Evolutionary conservation across 2,797 vertebrate genomes (phyloP).

Genomic region (Phrynocephalus forsythii): DNA sequence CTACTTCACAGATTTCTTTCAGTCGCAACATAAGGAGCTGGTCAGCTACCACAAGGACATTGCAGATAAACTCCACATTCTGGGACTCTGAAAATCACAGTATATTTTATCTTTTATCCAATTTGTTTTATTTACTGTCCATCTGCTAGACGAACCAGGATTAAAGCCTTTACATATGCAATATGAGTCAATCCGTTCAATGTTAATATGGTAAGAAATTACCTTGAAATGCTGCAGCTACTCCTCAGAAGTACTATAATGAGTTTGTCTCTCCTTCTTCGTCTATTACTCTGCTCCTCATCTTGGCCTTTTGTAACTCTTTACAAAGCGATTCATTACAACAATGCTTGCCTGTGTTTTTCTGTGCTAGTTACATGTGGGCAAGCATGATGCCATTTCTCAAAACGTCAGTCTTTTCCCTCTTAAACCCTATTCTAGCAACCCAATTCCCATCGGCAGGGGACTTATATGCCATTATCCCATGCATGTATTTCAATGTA

Average conservation of each 20-base stretch:
- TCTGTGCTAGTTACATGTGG: not conserved
- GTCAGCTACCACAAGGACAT: conserved; percentile 93
- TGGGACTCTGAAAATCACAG: conserved; percentile 83
- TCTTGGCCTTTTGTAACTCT: not conserved
- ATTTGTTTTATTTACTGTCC: not conserved
- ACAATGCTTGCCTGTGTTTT: not conserved
- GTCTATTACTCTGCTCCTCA: not conserved
- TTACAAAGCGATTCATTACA: not conserved
- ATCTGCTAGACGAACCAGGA: not conserved
- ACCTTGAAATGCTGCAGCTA: not conserved
- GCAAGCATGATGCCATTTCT: not conserved
- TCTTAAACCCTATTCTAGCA: not conserved
- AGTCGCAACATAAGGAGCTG: conserved; percentile 92
- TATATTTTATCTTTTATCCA: conserved; percentile 26
- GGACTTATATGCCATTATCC: not conserved
- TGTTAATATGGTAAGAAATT: not conserved
- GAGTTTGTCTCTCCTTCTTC: not conserved
- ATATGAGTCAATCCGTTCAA: not conserved
- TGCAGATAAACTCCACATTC: conserved; percentile 94
- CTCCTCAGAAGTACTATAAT: not conserved
- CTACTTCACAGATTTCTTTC: conserved; percentile 96
- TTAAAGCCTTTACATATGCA: not conserved
- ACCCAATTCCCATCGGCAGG: not conserved
- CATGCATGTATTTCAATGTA: not conserved
- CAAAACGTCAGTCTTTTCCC: not conserved